Conservation (phyloP, 2,888 invertebrate species). For the Hypomecis punctinalis region DNA sequence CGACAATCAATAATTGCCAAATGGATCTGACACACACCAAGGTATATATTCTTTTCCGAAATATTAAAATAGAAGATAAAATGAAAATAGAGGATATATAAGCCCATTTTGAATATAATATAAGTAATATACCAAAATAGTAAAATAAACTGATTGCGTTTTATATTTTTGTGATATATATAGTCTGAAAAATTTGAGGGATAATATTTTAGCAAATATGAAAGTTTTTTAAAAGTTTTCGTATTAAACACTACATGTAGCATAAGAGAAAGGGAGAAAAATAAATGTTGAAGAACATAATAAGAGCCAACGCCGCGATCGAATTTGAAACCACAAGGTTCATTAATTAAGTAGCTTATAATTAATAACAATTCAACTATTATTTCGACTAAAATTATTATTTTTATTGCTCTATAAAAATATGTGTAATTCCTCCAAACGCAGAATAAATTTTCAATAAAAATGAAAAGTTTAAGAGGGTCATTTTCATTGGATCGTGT, state of each 20-base stretch:
- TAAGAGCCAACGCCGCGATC: too few species aligned
- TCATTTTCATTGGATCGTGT: not conserved
- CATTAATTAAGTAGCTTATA: not conserved
- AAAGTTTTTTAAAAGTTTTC: not conserved
- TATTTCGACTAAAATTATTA: not conserved
- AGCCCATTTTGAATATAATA: not conserved
- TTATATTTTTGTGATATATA: not conserved
- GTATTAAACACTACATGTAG: not conserved
- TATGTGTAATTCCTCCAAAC: not conserved
- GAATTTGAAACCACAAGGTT: not conserved
- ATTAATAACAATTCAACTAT: not conserved
- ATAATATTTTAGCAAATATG: not conserved
- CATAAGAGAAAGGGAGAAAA: not conserved
- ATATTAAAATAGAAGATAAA: too few species aligned
- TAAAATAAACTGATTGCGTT: not conserved
- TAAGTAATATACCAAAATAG: not conserved
- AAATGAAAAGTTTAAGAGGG: not conserved
- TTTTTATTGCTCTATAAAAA: not conserved
- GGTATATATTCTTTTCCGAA: not conserved
- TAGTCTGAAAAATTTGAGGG: not conserved
- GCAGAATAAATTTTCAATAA: not conserved
- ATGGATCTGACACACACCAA: not conserved
- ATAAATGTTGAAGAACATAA: too few species aligned
- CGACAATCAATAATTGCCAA: not conserved
- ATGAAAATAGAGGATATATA: not conserved